Conservation (phyloP, 2,888 invertebrate species). For the Amaurobius ferox region DNA sequence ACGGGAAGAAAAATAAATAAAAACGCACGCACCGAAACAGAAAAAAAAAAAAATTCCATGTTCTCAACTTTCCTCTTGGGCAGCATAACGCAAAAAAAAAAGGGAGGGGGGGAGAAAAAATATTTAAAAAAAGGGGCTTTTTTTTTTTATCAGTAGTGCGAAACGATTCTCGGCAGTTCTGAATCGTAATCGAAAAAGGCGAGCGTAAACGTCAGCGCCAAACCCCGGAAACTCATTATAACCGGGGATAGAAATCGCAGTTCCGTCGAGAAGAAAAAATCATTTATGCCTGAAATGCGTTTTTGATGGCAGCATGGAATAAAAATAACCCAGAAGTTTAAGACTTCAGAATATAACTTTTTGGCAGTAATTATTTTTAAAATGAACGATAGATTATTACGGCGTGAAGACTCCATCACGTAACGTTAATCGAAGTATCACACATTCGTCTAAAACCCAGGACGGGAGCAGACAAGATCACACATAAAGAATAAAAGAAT, state of each 20-base stretch:
- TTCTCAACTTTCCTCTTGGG: conserved; percentile 21
- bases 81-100: not conserved
- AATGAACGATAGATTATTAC: conserved; percentile 14
- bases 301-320: conserved; percentile 18
- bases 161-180: conserved; percentile 10
- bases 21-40: conserved; percentile 17
- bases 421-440: too few relatives aligned
- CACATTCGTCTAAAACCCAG: too few relatives aligned
- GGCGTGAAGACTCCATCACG: not conserved
- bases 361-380: conserved; percentile 18
- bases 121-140: not conserved
- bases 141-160: conserved; percentile 4
- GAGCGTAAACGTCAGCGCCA: conserved; percentile 16
- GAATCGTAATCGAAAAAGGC: conserved; percentile 15
- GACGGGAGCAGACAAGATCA: too few relatives aligned
- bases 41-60: conserved; percentile 27
- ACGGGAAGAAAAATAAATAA: not conserved
- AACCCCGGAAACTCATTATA: conserved; percentile 18
- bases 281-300: conserved; percentile 16
- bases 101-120: too few relatives aligned
- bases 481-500: too few relatives aligned
- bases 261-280: conserved; percentile 12
- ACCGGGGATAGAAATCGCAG: conserved; percentile 14
- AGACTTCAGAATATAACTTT: conserved; percentile 9
- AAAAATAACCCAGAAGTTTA: conserved; percentile 16